Base-by-base conservation (phyloP, 2,113 vertebrate genomes). In the Castor canadensis region DNA sequence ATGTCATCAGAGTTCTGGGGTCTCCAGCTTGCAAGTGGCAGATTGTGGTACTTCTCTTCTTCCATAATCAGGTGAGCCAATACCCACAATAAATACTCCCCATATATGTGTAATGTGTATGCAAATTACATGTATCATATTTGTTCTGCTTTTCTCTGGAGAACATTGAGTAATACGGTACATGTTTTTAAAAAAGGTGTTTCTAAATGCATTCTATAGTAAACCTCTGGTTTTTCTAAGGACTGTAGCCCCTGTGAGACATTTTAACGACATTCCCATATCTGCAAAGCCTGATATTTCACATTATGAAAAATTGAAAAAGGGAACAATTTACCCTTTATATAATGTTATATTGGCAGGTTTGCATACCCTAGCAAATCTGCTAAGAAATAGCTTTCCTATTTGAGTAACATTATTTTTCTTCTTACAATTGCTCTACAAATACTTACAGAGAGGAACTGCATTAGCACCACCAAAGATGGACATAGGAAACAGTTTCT, bases 391-490 rank as follows among this genome's bases (percentile, higher is more conserved):
- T 45, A 54, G 24, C 73, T 77, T 77, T 72, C 32, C 2, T n/a
- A 67, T 77, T 86, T 60, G 89, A 79, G 35, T 20, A 67, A 72
- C 19, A 45, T 12, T 32, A 26, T 58, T 26, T 89, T 92, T 86
- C 30, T 73, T 58, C 43, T 24, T 81, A 6, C 6, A 43, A 9
- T 69, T 83, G 86, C 71, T 67, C 56, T n/a, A 58, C 24, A 82
- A 66, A 93, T 87, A 69, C 52, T 9, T 3, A 79, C 56, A 45
- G 73, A 88, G 30, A 93, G n/a, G n/a, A 93, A 92, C 85, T 58
- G 38, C 38, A 54, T 40, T 35, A 35, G 66, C 9, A 20, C 79
- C 7, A 32, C 58, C 67, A 6, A 85, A 64, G 77, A 20, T 71
- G 60, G 58, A 66, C 45, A 62, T 28, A 12, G 9, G 24, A 12